Conservation (phyloP, 2,888 invertebrate species). For the Sipunculus nudus region DNA sequence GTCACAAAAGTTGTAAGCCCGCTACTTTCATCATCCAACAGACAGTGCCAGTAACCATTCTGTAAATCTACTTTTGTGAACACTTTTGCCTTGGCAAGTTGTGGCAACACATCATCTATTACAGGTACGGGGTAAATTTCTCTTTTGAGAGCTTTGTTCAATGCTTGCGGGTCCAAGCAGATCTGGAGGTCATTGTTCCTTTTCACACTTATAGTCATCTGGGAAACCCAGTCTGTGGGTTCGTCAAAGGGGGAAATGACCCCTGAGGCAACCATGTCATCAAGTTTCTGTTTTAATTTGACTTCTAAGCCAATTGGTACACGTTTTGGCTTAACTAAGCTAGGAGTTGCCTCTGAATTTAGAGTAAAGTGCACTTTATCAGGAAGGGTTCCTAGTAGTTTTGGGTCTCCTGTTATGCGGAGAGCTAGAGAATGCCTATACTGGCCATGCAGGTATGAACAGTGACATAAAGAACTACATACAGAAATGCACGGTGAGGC, state of each 20-base stretch:
- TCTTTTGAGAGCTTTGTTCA: constrained; percentile 28
- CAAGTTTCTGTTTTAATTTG: constrained; percentile 20
- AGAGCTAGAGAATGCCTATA: too few relatives aligned
- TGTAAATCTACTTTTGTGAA: constrained; percentile 31
- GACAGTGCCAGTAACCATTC: constrained; percentile 30
- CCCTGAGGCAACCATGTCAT: constrained; percentile 13
- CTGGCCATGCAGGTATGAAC: too few relatives aligned
- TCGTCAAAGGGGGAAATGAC: constrained; percentile 30
- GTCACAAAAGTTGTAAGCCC: constrained; percentile 38
- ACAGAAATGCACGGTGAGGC: too few relatives aligned
- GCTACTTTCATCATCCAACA: constrained; percentile 26
- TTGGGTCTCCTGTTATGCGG: too few relatives aligned
- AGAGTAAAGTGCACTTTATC: too few relatives aligned
- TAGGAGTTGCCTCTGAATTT: too few relatives aligned
- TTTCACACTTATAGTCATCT: constrained; percentile 35
- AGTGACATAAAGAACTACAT: too few relatives aligned
- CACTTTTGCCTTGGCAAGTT: constrained; percentile 30
- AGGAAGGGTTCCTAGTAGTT: too few relatives aligned
- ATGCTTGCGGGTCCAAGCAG: constrained; percentile 29
- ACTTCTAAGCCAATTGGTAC: constrained; percentile 20
- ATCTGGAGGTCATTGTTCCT: constrained; percentile 21
- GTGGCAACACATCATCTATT: constrained; percentile 28
- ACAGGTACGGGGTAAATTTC: constrained; percentile 27
- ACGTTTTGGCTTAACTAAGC: too few relatives aligned
- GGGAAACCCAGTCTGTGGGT: constrained; percentile 35